These are phyloP conservation scores for Hippocampus abdominalis DNA, from an alignment of 2,113 vertebrate genomes.

Conservation along the genomic window DNA sequence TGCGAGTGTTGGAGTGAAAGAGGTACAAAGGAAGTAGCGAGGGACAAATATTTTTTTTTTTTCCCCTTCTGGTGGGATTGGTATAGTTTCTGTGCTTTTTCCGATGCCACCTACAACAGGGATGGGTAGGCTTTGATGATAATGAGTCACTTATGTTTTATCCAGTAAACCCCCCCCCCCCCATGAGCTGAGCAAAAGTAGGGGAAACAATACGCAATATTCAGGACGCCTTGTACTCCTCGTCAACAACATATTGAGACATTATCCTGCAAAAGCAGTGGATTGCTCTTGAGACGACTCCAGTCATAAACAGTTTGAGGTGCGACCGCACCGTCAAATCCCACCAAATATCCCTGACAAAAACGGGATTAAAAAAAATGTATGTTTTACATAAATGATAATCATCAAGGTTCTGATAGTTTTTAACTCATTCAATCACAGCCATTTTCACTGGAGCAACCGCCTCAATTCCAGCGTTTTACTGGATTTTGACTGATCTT, in stretches of 20 bases:
- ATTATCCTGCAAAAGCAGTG: slow-evolving; percentile 30
- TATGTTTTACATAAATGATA: background rate
- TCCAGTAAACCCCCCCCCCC: background rate
- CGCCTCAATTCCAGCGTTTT: too few relatives aligned
- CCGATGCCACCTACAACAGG: slow-evolving; percentile 3
- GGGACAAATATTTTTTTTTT: slow-evolving; percentile 8
- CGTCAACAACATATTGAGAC: slow-evolving; percentile 28
- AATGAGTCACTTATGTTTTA: background rate
- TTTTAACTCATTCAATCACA: too few relatives aligned
- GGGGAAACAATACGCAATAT: slow-evolving; percentile 26
- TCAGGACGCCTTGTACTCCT: slow-evolving; percentile 8
- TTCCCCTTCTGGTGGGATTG: slow-evolving; percentile 4
- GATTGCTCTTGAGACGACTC: background rate
- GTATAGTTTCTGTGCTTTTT: slow-evolving; percentile 19
- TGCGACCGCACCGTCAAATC: background rate
- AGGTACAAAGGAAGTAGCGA: slow-evolving; percentile 38
- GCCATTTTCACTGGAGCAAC: too few relatives aligned
- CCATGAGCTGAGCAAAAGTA: slow-evolving; percentile 19
- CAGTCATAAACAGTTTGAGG: background rate
- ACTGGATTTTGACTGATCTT: too few relatives aligned
- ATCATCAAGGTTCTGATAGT: too few relatives aligned
- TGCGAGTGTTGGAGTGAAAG: slow-evolving; percentile 14
- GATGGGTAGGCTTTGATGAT: background rate
- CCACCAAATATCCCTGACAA: background rate
- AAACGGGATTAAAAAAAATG: background rate